These are phyloP conservation scores for Macaria notata DNA, from an alignment of 2,888 invertebrate species.

Conservation along the genomic window DNA sequence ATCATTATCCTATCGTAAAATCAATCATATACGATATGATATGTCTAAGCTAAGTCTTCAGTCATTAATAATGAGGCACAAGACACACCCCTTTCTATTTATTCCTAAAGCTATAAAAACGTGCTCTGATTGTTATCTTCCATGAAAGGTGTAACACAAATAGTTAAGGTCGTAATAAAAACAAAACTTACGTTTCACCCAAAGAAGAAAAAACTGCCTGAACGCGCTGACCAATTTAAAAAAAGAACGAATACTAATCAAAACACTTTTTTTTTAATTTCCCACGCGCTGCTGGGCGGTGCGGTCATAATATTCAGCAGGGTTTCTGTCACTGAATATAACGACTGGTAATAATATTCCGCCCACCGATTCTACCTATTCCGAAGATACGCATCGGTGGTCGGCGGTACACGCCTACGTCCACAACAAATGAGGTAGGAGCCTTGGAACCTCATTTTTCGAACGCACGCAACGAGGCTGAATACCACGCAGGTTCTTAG, in stretches of 20 bases:
- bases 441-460: conserved; percentile 27
- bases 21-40: too few species aligned
- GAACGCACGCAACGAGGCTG: conserved; percentile 40
- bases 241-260: conserved; percentile 33
- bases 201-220: too few species aligned
- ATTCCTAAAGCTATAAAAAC: neutral
- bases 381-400: conserved; percentile 77
- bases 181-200: conserved; percentile 1
- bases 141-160: neutral
- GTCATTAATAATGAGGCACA: too few species aligned
- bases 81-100: too few species aligned
- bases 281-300: conserved; percentile 55
- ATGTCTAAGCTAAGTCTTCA: too few species aligned
- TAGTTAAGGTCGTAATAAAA: neutral
- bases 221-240: conserved; percentile 3
- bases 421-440: conserved; percentile 52
- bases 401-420: conserved; percentile 59
- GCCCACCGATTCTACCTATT: conserved; percentile 76
- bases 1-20: too few species aligned
- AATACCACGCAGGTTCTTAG: conserved; percentile 25
- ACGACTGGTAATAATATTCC: conserved; percentile 74
- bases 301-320: conserved; percentile 52
- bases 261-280: conserved; percentile 39
- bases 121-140: neutral
- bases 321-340: conserved; percentile 65